Base-by-base conservation (phyloP, 1,140 invertebrate species). In the Anagrus nilaparvatae region DNA sequence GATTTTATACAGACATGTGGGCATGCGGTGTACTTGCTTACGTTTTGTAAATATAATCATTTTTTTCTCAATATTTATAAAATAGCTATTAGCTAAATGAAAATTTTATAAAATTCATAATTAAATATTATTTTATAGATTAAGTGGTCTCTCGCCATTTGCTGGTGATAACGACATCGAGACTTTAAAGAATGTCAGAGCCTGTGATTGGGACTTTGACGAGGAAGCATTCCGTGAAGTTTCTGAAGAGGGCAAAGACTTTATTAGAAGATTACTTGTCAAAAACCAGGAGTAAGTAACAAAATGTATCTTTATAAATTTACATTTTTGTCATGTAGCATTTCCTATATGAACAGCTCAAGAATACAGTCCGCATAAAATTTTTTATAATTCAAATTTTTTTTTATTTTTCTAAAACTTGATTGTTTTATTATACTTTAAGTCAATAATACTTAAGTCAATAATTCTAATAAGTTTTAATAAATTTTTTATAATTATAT, bases 1-100 rank as follows among this genome's bases (percentile, higher is more conserved):
- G 97, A 17, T 99, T 98, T 71, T 98, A 97, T 69, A 99, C 96
- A 0, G 96, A 99, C 61, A 99, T 99, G 96, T 99, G 96, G 96
- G 93, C 95, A 27, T 87, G 95, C 25, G 97, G 96, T 59, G 96
- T 99, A 4, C 72, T 99, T 1, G 81, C 91, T 23, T 99, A 99
- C 63, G 94, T 99, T 25, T 70, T 99, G 82, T 92, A 74, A 88
- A 87, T 82, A 56, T 38, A 48, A 35, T 46, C 31, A n/a, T 33
- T 21, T 34, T 30, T 37, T 28, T 9, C 3, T 23, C 14, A 5
- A 8, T 13, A 21, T 25, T 38, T 27, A 40, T 41, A 16, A 32
- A n/a, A n/a, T n/a, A n/a, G n/a, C n/a, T n/a, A n/a, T n/a, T n/a
- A n/a, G n/a, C n/a, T 47, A 19, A 27, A 39, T 38, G 23, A 21